A percentile compares a stretch with the other conserved stretches of the same genome.
These are phyloP conservation scores for Morpho helenor DNA, from an alignment of 2,888 invertebrate species.

Conservation along the genomic window DNA sequence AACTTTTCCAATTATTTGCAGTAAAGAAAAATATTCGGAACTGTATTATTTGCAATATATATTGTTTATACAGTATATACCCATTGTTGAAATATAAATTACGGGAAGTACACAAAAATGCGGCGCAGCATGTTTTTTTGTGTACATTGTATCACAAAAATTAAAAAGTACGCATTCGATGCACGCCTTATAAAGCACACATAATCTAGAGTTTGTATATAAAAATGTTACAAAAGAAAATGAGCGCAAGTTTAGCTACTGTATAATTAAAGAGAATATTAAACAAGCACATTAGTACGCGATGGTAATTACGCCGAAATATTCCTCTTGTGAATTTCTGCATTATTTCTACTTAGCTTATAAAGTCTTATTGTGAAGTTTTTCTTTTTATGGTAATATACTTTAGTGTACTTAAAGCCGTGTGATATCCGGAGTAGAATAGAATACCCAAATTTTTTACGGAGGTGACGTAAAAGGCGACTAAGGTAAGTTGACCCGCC, in stretches of 20 bases:
- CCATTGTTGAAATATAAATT: constrained; percentile 10
- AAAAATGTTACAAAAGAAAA: constrained; percentile 25
- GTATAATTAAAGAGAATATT: constrained; percentile 28
- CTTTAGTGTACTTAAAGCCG: too few species aligned
- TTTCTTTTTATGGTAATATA: too few species aligned
- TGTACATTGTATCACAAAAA: constrained; percentile 14
- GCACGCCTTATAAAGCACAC: constrained; percentile 12
- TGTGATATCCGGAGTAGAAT: too few species aligned
- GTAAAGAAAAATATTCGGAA: constrained; percentile 3
- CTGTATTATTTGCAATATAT: neutral
- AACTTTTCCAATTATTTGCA: constrained; percentile 3
- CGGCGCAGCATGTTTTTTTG: constrained; percentile 1
- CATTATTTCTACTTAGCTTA: neutral
- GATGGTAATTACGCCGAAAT: constrained; percentile 25
- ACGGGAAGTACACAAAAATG: constrained; percentile 6
- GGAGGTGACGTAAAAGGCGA: too few species aligned
- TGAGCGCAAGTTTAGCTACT: constrained; percentile 17
- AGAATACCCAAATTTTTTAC: too few species aligned
- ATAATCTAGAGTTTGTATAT: constrained; percentile 18
- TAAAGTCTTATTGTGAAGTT: too few species aligned
- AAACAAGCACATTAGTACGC: constrained; percentile 25
- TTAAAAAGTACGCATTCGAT: constrained; percentile 17
- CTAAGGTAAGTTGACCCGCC: too few species aligned
- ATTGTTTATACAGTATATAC: too few species aligned
- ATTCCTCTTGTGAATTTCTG: constrained; percentile 14